These are phyloP conservation scores for Drosophila macrospina DNA, from an alignment of 2,888 invertebrate genomes.

Conservation along the genomic window DNA sequence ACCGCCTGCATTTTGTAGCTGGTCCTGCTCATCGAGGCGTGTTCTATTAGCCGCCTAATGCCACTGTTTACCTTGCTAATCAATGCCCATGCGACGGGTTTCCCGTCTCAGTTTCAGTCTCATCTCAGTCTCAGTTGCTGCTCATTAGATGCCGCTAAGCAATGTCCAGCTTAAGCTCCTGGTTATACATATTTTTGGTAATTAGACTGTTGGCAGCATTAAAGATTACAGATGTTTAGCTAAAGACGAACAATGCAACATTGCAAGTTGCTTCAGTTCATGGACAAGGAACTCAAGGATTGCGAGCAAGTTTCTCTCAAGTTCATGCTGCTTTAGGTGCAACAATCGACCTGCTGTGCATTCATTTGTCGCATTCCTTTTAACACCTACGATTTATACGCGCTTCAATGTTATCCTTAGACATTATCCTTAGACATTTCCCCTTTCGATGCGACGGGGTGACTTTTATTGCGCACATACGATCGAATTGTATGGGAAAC, in stretches of 20 bases:
- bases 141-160: conserved; percentile 42
- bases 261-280: neutral
- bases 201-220: conserved; percentile 35
- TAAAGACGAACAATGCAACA: neutral
- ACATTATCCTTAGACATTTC: conserved; percentile 18
- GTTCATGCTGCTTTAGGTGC: neutral
- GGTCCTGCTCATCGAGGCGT: conserved; percentile 47
- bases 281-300: neutral
- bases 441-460: conserved; percentile 24
- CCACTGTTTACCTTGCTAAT: conserved; percentile 61
- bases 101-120: neutral
- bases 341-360: conserved; percentile 3
- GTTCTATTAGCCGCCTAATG: conserved; percentile 51
- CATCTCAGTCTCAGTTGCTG: conserved; percentile 20
- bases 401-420: conserved; percentile 26
- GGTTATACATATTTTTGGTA: conserved; percentile 29
- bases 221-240: conserved; percentile 24
- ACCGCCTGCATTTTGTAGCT: conserved; percentile 5
- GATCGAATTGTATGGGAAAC: conserved; percentile 29
- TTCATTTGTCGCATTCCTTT: conserved; percentile 52
- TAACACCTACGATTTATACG: conserved; percentile 65
- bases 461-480: conserved; percentile 60
- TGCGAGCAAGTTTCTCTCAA: neutral
- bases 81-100: conserved; percentile 47
- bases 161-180: conserved; percentile 13